Evolutionary conservation across 2,797 vertebrate genomes (phyloP).

Genomic region (Acomys russatus): DNA sequence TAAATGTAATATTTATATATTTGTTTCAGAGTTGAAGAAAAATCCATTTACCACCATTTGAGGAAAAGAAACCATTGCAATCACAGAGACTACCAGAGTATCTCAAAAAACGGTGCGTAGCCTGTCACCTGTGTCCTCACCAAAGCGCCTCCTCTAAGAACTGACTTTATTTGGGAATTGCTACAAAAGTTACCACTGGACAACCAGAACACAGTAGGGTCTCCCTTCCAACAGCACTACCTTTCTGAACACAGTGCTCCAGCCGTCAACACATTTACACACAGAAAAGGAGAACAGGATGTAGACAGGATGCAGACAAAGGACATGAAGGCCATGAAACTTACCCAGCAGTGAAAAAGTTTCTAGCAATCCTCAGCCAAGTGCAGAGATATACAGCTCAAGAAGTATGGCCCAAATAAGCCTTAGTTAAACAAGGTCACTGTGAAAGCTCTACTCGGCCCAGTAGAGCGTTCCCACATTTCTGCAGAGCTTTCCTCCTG

Average conservation of each 20-base stretch:
- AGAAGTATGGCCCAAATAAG: neutral
- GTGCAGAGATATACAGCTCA: neutral
- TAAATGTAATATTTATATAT: conserved; percentile 69
- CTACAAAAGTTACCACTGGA: neutral
- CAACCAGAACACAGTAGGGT: neutral
- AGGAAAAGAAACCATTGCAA: conserved; percentile 89
- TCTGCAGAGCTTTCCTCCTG: neutral
- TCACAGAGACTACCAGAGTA: conserved; percentile 91
- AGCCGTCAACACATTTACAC: neutral
- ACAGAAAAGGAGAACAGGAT: neutral
- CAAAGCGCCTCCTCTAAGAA: neutral
- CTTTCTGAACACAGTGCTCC: neutral
- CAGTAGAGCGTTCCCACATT: neutral
- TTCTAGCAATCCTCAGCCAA: neutral
- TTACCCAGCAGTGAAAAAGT: neutral
- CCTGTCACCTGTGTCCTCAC: neutral
- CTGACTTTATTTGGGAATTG: neutral
- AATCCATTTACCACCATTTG: conserved; percentile 89
- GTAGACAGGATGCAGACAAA: neutral
- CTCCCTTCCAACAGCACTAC: neutral
- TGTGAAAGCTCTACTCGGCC: neutral
- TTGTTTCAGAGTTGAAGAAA: conserved; percentile 88
- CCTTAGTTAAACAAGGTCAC: neutral
- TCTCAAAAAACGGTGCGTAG: conserved; percentile 89
- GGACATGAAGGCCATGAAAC: accelerated